A percentile compares a stretch with the other conserved stretches of the same genome.
phyloP scores from a whole-genome alignment of 2,888 invertebrate species.

The Eremobia ochroleuca region DNA sequence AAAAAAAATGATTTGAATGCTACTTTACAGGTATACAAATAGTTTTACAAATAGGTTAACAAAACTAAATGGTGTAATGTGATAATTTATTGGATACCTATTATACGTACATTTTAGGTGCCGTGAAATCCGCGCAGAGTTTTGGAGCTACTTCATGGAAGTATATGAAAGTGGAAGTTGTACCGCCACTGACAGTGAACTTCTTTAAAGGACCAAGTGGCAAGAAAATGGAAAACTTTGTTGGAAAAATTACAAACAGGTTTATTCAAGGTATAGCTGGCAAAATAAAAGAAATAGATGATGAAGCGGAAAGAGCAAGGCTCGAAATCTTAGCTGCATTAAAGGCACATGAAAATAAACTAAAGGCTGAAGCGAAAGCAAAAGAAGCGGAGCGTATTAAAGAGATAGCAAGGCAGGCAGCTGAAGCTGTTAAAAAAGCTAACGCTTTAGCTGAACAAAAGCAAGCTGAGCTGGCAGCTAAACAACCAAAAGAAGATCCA shows the following conservation, averaged over 20 bases:
- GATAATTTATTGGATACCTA: background rate
- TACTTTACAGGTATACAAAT: background rate
- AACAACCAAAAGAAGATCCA: constrained; percentile 28
- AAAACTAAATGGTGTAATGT: background rate
- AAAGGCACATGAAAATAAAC: constrained; percentile 74
- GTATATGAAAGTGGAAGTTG: constrained; percentile 84
- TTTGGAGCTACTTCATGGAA: constrained; percentile 76
- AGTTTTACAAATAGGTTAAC: too few species aligned
- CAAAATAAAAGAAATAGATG: constrained; percentile 76
- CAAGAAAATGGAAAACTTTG: constrained; percentile 74
- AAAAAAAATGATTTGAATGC: background rate
- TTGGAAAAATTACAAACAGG: constrained; percentile 65
- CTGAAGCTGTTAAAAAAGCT: constrained; percentile 65
- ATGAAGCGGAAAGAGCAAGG: constrained; percentile 68
- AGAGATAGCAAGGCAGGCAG: constrained; percentile 56
- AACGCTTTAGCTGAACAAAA: constrained; percentile 31
- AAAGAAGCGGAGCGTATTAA: constrained; percentile 68
- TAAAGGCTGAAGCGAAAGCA: constrained; percentile 73
- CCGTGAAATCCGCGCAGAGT: constrained; percentile 40
- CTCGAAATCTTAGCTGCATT: constrained; percentile 74
- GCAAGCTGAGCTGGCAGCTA: constrained; percentile 60
- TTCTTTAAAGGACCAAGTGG: constrained; percentile 78
- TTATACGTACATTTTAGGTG: constrained; percentile 69
- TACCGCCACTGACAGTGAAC: constrained; percentile 79
- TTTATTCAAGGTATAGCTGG: constrained; percentile 71